Evolutionary conservation across 2,888 invertebrate species (phyloP).

Genomic region (Agonopterix arenella): DNA sequence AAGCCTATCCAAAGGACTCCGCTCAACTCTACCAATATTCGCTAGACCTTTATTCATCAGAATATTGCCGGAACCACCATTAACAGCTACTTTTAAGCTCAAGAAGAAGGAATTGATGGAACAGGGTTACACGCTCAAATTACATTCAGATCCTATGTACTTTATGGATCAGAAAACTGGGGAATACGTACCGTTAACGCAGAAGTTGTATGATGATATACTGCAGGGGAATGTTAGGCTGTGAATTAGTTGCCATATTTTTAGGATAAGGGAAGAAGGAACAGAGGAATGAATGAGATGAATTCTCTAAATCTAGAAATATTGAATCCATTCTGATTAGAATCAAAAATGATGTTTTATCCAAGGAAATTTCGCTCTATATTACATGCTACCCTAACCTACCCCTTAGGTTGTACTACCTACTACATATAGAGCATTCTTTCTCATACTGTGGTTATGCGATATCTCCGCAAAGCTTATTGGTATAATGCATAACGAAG

Average conservation of each 20-base stretch:
- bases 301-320: too few relatives aligned
- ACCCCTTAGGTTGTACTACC: too few relatives aligned
- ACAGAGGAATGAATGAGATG: too few relatives aligned
- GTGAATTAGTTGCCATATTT: conserved; percentile 33
- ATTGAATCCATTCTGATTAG: too few relatives aligned
- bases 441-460: too few relatives aligned
- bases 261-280: too few relatives aligned
- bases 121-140: conserved; percentile 83
- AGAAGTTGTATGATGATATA: conserved; percentile 66
- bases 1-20: conserved; percentile 48
- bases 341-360: too few relatives aligned
- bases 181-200: conserved; percentile 63
- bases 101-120: conserved; percentile 92
- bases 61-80: conserved; percentile 83
- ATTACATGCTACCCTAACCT: too few relatives aligned
- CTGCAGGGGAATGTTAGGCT: conserved; percentile 68
- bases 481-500: too few relatives aligned
- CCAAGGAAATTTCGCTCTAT: too few relatives aligned
- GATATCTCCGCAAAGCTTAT: too few relatives aligned
- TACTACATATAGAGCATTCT: too few relatives aligned
- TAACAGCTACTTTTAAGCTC: conserved; percentile 93
- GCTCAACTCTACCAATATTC: conserved; percentile 84
- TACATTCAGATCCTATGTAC: conserved; percentile 83
- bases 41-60: conserved; percentile 93
- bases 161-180: conserved; percentile 71